Percentiles rank a stretch among this genome's conserved stretches.
Conservation (phyloP, 1,140 invertebrate genomes). For the Lucilia cuprina region DNA sequence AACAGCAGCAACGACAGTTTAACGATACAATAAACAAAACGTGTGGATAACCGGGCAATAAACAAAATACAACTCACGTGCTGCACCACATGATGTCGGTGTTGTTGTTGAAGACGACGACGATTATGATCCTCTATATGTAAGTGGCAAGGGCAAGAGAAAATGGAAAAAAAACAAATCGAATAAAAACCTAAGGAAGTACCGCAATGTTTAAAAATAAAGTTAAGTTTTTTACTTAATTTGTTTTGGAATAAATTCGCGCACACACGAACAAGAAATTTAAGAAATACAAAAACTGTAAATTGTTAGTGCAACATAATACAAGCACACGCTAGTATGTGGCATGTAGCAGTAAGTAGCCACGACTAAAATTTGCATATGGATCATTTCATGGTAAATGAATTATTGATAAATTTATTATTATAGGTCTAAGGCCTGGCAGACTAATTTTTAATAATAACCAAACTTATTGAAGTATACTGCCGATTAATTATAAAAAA, state of each 20-base stretch:
- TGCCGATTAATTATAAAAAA: no score
- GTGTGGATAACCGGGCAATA: constrained; percentile 24
- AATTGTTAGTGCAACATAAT: constrained; percentile 4
- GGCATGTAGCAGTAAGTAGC: not conserved
- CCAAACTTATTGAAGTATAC: no score
- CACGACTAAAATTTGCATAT: not conserved
- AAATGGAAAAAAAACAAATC: not conserved
- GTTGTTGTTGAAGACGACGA: not conserved
- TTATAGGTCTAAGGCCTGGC: no score
- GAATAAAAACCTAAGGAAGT: not conserved
- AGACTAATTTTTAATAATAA: no score
- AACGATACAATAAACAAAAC: constrained; percentile 27
- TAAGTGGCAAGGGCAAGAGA: not conserved
- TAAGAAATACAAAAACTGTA: not conserved
- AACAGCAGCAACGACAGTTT: constrained; percentile 21
- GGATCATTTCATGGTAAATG: no score
- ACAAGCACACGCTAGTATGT: not conserved
- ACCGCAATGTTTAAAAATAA: not conserved
- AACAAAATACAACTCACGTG: constrained; percentile 28
- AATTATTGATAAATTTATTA: no score
- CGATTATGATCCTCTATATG: not conserved
- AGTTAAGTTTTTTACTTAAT: not conserved
- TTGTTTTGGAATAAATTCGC: not conserved
- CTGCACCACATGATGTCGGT: constrained; percentile 9
- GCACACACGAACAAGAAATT: not conserved